Conservation (phyloP, 35 echinoderm and acorn worm genomes). For the Strongylocentrotus purpuratus region DNA sequence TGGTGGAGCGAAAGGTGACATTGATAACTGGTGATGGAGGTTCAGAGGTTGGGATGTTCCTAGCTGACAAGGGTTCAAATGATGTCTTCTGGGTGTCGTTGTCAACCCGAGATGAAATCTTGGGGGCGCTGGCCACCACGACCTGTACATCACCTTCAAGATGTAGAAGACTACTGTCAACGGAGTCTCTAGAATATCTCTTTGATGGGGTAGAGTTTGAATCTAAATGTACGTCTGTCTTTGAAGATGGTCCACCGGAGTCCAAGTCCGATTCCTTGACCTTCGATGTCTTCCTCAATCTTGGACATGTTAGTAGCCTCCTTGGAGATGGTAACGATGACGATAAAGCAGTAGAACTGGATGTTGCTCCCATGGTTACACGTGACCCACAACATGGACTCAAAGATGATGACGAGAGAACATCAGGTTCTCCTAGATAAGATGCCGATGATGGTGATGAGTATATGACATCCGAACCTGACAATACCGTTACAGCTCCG, state of each 20-base stretch:
- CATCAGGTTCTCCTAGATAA: neutral
- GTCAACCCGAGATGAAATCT: neutral
- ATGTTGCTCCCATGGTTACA: neutral
- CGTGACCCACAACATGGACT: neutral
- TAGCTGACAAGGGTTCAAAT: neutral
- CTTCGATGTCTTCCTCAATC: neutral
- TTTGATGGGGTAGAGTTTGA: neutral
- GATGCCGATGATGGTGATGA: neutral
- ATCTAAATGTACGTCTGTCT: neutral
- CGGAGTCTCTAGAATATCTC: neutral
- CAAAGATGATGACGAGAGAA: neutral
- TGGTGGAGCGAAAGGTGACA: neutral
- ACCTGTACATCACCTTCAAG: neutral
- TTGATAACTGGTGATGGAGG: neutral
- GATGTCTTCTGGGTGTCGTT: neutral
- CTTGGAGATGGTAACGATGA: neutral
- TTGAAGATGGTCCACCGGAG: neutral
- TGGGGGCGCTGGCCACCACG: neutral
- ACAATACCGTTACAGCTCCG: neutral
- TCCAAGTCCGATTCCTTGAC: neutral
- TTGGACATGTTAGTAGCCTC: neutral
- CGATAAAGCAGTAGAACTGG: neutral
- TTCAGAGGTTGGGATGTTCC: neutral
- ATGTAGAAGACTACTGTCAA: neutral
- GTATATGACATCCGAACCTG: neutral